Evolutionary conservation across 2,888 invertebrate genomes (phyloP).

Genomic region (Aethes cnicana): DNA sequence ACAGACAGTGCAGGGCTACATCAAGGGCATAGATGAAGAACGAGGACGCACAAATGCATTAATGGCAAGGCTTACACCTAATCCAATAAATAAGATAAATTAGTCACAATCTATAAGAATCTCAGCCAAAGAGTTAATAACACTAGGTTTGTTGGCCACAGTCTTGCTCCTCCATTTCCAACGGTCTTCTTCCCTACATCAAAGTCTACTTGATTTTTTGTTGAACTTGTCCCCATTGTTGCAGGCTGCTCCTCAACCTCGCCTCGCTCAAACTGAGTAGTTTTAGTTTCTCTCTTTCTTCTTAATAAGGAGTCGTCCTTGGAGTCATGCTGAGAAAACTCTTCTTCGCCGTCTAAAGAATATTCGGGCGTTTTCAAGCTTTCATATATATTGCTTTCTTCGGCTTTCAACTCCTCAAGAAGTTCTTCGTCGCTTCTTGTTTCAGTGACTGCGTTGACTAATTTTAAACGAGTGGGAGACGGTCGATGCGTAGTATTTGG

Average conservation of each 20-base stretch:
- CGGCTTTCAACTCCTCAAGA: constrained; percentile 50
- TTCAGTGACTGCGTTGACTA: constrained; percentile 56
- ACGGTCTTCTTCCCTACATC: constrained; percentile 37
- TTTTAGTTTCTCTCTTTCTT: constrained; percentile 57
- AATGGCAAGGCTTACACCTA: constrained; percentile 74
- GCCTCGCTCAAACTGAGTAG: constrained; percentile 58
- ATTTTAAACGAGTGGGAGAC: constrained; percentile 63
- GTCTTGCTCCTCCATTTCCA: constrained; percentile 36
- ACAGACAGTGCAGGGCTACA: constrained; percentile 47
- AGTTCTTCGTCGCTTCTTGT: constrained; percentile 40
- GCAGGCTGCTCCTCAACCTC: constrained; percentile 52
- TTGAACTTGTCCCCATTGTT: constrained; percentile 48
- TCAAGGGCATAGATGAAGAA: constrained; percentile 17
- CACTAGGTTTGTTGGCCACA: constrained; percentile 48
- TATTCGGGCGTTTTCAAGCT: constrained; percentile 37
- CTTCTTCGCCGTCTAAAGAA: constrained; percentile 38
- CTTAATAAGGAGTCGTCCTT: too few relatives aligned
- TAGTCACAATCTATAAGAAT: constrained; percentile 50
- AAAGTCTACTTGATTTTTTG: constrained; percentile 59
- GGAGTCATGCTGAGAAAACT: too few relatives aligned
- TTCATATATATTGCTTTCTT: constrained; percentile 53
- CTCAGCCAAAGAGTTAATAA: constrained; percentile 51
- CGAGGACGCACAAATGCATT: constrained; percentile 63
- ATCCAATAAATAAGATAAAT: constrained; percentile 72
- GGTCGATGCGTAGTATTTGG: constrained; percentile 34